These are phyloP conservation scores for Caenorhabditis sp. DNA, from an alignment of 2,888 invertebrate species.

Conservation along the genomic window DNA sequence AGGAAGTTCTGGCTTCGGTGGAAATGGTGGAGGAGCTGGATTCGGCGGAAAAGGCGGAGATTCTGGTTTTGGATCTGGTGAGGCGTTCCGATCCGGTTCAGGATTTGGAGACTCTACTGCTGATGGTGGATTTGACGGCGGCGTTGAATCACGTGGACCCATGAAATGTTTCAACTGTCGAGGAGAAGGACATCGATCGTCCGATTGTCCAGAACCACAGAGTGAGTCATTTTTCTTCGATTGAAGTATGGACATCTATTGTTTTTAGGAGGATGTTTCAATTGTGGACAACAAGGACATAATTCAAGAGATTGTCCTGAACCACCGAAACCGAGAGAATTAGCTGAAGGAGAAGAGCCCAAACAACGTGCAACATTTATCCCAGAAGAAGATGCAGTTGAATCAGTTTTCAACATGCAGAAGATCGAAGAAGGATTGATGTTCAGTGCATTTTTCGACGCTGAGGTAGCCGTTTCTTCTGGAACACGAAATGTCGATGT, in stretches of 20 bases:
- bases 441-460: constrained; percentile 54
- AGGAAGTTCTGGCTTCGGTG: constrained; percentile 15
- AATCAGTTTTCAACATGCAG: constrained; percentile 22
- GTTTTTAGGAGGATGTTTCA: constrained; percentile 35
- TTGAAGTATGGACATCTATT: background rate
- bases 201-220: constrained; percentile 43
- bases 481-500: constrained; percentile 12
- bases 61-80: constrained; percentile 6
- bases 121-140: background rate
- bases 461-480: constrained; percentile 37
- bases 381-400: constrained; percentile 21
- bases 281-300: constrained; percentile 51
- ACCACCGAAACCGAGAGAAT: constrained; percentile 34
- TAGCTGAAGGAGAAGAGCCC: constrained; percentile 15
- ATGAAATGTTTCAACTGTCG: constrained; percentile 54
- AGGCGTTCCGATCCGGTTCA: background rate
- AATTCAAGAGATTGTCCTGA: constrained; percentile 43
- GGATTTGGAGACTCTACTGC: background rate
- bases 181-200: constrained; percentile 46
- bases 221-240: constrained; percentile 3
- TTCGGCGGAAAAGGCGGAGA: constrained; percentile 15
- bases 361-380: constrained; percentile 17
- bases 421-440: constrained; percentile 27
- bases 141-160: constrained; percentile 1
- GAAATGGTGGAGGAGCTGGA: constrained; percentile 12